A percentile compares a stretch with the other conserved stretches of the same genome.
These are phyloP conservation scores for Slavum lentiscoides DNA, from an alignment of 2,888 invertebrate species.

Conservation along the genomic window DNA sequence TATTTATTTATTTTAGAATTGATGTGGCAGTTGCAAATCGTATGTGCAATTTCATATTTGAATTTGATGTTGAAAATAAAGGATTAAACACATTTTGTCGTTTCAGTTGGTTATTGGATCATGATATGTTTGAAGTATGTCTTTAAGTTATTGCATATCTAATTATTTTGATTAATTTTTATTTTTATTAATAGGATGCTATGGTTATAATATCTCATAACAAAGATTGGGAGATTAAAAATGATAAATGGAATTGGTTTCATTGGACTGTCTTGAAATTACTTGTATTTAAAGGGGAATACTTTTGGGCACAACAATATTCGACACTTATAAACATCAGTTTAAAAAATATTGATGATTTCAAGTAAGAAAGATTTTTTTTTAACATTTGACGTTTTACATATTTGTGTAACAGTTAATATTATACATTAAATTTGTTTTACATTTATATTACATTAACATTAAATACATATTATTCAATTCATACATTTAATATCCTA, in stretches of 20 bases:
- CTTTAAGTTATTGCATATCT: background rate
- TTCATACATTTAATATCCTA: too few species aligned
- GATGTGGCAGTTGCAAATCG: constrained; percentile 17
- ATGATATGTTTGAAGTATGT: constrained; percentile 75
- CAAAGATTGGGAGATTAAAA: constrained; percentile 24
- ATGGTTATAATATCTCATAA: constrained; percentile 9
- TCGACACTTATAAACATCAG: constrained; percentile 13
- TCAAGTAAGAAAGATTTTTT: constrained; percentile 17
- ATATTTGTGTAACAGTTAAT: background rate
- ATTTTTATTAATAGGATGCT: constrained; percentile 28
- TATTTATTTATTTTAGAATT: constrained; percentile 13
- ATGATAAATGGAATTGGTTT: constrained; percentile 33
- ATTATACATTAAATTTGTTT: background rate
- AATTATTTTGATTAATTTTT: constrained; percentile 8
- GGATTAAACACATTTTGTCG: constrained; percentile 60
- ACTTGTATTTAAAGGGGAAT: constrained; percentile 38
- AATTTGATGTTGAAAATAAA: constrained; percentile 45
- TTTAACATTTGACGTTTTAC: background rate
- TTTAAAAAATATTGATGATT: background rate
- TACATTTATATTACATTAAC: background rate
- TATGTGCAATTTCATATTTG: constrained; percentile 44
- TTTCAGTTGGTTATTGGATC: constrained; percentile 88
- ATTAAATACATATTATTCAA: too few species aligned
- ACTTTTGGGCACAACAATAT: constrained; percentile 42
- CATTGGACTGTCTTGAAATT: constrained; percentile 49